Evolutionary conservation across 2,113 vertebrate genomes (phyloP).

Genomic region (Otis tarda): DNA sequence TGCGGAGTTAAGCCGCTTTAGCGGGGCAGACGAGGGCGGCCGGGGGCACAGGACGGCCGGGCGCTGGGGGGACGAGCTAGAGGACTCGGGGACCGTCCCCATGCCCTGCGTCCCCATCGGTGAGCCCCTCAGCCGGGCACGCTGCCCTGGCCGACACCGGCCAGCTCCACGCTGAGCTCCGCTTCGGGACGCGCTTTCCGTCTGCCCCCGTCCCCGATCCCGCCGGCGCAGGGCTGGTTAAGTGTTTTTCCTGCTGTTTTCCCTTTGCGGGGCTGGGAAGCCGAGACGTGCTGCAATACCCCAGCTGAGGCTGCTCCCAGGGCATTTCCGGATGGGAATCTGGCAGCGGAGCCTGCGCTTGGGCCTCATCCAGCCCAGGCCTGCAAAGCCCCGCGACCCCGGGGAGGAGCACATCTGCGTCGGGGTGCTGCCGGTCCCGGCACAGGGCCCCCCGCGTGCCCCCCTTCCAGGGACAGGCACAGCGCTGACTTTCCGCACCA

Average conservation of each 20-base stretch:
- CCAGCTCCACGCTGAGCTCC: accelerated
- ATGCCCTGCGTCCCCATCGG: accelerated
- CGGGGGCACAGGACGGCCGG: not conserved
- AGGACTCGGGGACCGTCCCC: not conserved
- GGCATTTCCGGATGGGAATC: conserved; percentile 70
- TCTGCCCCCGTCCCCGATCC: not conserved
- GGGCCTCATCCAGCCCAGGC: conserved; percentile 50
- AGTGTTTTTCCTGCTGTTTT: conserved; percentile 53
- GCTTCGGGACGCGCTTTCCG: not conserved
- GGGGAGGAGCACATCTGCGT: not conserved
- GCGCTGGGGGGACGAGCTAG: not conserved
- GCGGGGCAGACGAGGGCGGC: not conserved
- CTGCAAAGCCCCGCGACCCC: conserved; percentile 18
- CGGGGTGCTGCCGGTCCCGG: not conserved
- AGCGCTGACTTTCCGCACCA: not conserved
- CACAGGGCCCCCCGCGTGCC: not conserved
- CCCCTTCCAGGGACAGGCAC: not conserved
- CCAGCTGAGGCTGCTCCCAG: conserved; percentile 55
- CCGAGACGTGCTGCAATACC: conserved; percentile 61
- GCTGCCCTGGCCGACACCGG: accelerated
- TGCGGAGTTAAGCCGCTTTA: conserved; percentile 31
- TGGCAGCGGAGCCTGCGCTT: conserved; percentile 45
- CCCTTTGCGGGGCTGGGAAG: conserved; percentile 36
- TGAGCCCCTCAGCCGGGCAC: not conserved
- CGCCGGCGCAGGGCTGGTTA: conserved; percentile 29